Base-by-base conservation (phyloP, 2,888 invertebrate genomes). In the Laothoe populi region DNA sequence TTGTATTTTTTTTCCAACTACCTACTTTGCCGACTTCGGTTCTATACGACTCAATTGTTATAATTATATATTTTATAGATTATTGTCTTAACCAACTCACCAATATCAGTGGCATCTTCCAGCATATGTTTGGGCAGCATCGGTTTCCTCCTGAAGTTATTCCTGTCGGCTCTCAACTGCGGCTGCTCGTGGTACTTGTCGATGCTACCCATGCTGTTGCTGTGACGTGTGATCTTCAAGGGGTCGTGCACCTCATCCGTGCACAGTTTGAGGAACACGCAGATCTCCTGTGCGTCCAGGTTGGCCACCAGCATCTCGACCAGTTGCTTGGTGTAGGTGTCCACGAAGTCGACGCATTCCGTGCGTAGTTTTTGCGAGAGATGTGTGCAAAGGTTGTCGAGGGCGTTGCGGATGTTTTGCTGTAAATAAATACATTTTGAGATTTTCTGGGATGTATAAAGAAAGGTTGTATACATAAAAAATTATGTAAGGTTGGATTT, bases 281-380 rank as follows among this genome's bases (percentile, higher is more conserved):
- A 98, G 45, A 97, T 95, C 88, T 97, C 96, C 60, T 90, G 88
- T 0, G 91, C 78, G 72, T 88, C 72, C 72, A 97, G 94, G 77
- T 98, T 95, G 16, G 96, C 95, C 1, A 96, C 84, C 13, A 98
- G 80, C 95, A 96, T 95, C 71, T 97, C 96, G 8, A 97, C 89
- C 26, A 98, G 88, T 78, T 96, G 95, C 57, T 95, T 94, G 8
- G 96, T 95, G 86, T 98, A 98, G 0, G 94, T 93, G 69, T 96
- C 93, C 0, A 98, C 96, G 71, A 98, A 96, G 74, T 95, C 95
- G 0, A 94, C 86, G 81, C 98, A 98, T 83, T 97, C 95, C 0
- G 86, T 81, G 23, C 88, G 91, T 10, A 97, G 85, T 66, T 94
- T 94, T 0, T 85, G 81, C 0, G 96, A 95, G 35, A 98, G 89